Evolutionary conservation across 2,888 invertebrate species (phyloP).

Genomic region (Apoderus coryli): DNA sequence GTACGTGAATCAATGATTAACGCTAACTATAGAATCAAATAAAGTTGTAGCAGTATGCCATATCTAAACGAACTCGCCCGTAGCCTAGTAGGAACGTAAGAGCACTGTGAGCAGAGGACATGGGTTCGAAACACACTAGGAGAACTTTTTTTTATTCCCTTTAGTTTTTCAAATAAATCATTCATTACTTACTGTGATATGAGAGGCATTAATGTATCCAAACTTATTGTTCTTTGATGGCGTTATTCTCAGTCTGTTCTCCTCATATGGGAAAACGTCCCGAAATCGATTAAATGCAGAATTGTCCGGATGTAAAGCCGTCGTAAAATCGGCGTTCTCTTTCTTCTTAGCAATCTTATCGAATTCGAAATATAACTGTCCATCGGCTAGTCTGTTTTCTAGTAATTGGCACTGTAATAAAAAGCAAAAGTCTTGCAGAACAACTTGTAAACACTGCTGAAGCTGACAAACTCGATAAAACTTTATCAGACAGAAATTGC

Average conservation of each 20-base stretch:
- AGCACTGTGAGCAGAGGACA: not conserved
- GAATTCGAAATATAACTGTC: conserved; percentile 69
- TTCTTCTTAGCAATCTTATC: conserved; percentile 71
- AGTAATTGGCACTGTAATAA: conserved; percentile 44
- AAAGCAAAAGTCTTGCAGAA: no score
- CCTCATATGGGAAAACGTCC: conserved; percentile 80
- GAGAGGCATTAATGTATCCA: conserved; percentile 89
- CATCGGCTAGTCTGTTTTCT: conserved; percentile 53
- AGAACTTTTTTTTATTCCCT: no score
- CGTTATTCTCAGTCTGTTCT: conserved; percentile 71
- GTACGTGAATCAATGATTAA: no score
- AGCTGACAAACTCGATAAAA: no score
- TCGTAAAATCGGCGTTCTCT: conserved; percentile 51
- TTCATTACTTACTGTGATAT: conserved; percentile 52
- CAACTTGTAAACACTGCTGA: no score
- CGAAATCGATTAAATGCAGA: conserved; percentile 38
- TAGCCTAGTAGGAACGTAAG: no score
- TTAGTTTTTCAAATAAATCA: no score
- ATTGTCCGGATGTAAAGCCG: conserved; percentile 61
- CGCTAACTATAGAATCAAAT: no score
- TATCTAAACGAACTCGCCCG: no score
- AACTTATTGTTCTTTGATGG: conserved; percentile 68
- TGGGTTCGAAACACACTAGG: no score
- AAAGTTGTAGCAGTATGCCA: no score
- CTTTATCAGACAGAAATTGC: no score